Percentiles rank a stretch among this genome's conserved stretches.
These are phyloP conservation scores for Heterotis niloticus DNA, from an alignment of 2,113 vertebrate genomes.

Conservation along the genomic window DNA sequence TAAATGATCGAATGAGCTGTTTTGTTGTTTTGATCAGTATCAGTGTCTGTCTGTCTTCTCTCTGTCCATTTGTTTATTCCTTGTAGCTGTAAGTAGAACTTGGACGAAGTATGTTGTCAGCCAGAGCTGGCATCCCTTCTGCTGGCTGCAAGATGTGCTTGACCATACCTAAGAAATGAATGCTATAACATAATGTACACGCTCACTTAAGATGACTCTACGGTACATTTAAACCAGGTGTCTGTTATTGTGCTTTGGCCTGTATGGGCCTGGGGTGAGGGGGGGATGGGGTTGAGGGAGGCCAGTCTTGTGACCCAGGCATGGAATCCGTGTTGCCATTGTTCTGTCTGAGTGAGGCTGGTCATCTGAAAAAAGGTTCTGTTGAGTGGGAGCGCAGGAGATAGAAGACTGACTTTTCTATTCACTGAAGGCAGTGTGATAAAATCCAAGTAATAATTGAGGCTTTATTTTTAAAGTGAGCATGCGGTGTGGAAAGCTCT, in stretches of 20 bases:
- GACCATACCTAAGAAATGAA: too few species aligned
- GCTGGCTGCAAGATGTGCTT: too few species aligned
- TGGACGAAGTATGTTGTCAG: too few species aligned
- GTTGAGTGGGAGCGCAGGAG: neutral
- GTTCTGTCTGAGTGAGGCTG: constrained; percentile 60
- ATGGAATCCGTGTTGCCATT: constrained; percentile 47
- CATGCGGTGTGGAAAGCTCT: neutral
- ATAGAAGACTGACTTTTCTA: constrained; percentile 8
- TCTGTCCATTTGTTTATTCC: too few species aligned
- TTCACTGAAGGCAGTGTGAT: constrained; percentile 13
- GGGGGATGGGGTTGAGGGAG: constrained; percentile 53
- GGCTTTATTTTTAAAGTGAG: constrained; percentile 37
- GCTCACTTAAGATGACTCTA: too few species aligned
- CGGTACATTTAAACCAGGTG: constrained; percentile 37
- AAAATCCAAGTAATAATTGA: constrained; percentile 38
- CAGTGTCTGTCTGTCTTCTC: too few species aligned
- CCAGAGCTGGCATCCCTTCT: too few species aligned
- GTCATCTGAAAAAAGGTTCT: constrained; percentile 62
- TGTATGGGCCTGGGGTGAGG: constrained; percentile 36
- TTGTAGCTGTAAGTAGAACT: too few species aligned
- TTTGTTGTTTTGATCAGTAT: too few species aligned
- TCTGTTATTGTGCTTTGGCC: constrained; percentile 29
- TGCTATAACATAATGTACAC: too few species aligned
- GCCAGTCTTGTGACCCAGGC: constrained; percentile 68
- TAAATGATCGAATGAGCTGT: too few species aligned